phyloP scores from a whole-genome alignment of 2,797 vertebrate genomes.

The Vespertilio murinus region DNA sequence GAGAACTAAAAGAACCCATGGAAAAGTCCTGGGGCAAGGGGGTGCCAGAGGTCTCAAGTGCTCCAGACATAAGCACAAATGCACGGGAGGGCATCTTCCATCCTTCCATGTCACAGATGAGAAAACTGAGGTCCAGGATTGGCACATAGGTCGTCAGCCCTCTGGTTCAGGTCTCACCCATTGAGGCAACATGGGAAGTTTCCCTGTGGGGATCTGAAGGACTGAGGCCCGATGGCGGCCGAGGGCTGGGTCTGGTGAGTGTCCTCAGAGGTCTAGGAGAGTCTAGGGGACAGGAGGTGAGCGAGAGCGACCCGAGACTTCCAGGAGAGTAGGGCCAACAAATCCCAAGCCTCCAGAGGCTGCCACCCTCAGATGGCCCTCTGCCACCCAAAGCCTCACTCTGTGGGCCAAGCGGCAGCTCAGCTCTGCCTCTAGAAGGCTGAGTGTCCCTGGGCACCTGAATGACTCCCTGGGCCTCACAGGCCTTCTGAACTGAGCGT shows the following conservation, averaged over 20 bases:
- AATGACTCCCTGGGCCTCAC: not conserved
- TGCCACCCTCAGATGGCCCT: no score
- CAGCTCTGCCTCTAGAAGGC: not conserved
- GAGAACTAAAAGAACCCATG: not conserved
- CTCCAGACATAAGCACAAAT: not conserved
- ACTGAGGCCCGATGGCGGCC: not conserved
- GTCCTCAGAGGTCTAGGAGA: not conserved
- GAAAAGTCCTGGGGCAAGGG: not conserved
- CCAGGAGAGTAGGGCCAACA: not conserved
- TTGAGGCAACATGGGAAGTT: not conserved
- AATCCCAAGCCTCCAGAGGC: not conserved
- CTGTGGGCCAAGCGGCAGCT: not conserved
- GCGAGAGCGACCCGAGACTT: fast-evolving
- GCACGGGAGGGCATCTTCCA: not conserved
- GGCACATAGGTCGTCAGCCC: not conserved
- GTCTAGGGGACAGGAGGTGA: not conserved
- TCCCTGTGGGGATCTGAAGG: not conserved
- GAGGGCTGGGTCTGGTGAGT: not conserved
- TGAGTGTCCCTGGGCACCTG: not conserved
- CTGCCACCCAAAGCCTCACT: not conserved
- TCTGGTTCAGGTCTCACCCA: not conserved
- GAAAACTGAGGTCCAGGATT: not conserved
- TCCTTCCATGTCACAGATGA: not conserved
- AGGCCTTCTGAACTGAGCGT: not conserved
- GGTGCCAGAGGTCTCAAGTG: not conserved